A percentile compares a stretch with the other conserved stretches of the same genome.
Evolutionary conservation across 1,140 invertebrate species (phyloP).

Genomic region (Lucilia cuprina): DNA sequence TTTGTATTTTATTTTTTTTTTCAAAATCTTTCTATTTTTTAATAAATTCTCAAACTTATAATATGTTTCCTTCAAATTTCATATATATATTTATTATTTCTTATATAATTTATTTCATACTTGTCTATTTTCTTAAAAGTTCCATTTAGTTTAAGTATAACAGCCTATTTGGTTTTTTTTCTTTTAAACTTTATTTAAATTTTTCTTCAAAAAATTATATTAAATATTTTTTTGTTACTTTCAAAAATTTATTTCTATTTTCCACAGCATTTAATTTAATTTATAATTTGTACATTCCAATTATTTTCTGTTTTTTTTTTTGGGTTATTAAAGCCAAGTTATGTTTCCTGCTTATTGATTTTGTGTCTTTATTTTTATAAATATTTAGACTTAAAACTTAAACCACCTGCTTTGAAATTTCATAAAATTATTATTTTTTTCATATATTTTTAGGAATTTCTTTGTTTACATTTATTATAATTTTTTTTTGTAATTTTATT

Average conservation of each 20-base stretch:
- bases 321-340: slow-evolving; percentile 34
- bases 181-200: neutral
- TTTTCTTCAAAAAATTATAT: neutral
- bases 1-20: neutral
- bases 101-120: neutral
- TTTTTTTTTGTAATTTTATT: slow-evolving; percentile 8
- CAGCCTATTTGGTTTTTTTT: neutral
- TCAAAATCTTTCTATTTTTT: neutral
- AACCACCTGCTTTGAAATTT: neutral
- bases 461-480: slow-evolving; percentile 16
- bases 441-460: slow-evolving; percentile 40
- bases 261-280: slow-evolving; percentile 1
- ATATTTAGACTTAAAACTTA: neutral
- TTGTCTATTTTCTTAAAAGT: neutral
- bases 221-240: neutral
- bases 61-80: neutral
- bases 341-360: slow-evolving; percentile 20
- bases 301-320: slow-evolving; percentile 7
- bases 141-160: neutral
- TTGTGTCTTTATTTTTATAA: neutral
- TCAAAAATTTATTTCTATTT: slow-evolving; percentile 6
- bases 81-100: neutral
- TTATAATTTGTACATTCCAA: slow-evolving; percentile 30
- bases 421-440: slow-evolving; percentile 36
- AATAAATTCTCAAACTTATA: neutral